Evolutionary conservation across 1,140 invertebrate species (phyloP), one percentile per base, ranked within the genome.

Genomic region (Rhagoletis zephyria): DNA sequence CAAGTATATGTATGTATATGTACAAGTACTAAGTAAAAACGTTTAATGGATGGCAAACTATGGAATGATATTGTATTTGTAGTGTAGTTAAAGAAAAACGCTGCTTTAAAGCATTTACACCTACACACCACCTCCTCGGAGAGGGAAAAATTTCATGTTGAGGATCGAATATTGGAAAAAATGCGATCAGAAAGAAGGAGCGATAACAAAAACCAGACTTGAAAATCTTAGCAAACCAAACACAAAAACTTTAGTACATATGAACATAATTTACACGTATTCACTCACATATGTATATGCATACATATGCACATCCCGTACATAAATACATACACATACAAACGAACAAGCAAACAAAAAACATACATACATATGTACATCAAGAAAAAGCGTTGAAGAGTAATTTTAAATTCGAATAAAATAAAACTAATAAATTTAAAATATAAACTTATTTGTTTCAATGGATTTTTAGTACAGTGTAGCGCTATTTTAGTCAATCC

Each of bases 401-500:
- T 81, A 81, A 81, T 81, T 81, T 81, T 81, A 81, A 81, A 81
- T 81, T 81, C 74, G 74, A 81, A 81, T 81, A 81, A 81, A 81
- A 56, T 56, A 81, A 81, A 81, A 56, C 19, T 19, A 81, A 56
- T 81, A 56, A 81, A 81, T 81, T 81, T 19, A 81, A 81, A 81
- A 81, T 56, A 56, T 19, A 81, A 30, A 4, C 3, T n/a, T 81
- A 12, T 6, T 70, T 45, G 67, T 70, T 56, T 7, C 51, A 7
- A 56, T 10, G 51, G 51, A 56, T 56, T 5, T 5, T 1, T 56
- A 2, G 51, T 56, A 30, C 30, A 30, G 30, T 30, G 30, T 30
- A 30, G 30, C 1, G 30, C 30, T 30, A 30, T 30, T 30, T 30
- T 30, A 30, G 30, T 1, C 30, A 30, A 30, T 30, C 30, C 30